A percentile compares a stretch with the other conserved stretches of the same genome.
Conservation (phyloP, 2,113 vertebrate genomes). For the Clarias macrocephalus region DNA sequence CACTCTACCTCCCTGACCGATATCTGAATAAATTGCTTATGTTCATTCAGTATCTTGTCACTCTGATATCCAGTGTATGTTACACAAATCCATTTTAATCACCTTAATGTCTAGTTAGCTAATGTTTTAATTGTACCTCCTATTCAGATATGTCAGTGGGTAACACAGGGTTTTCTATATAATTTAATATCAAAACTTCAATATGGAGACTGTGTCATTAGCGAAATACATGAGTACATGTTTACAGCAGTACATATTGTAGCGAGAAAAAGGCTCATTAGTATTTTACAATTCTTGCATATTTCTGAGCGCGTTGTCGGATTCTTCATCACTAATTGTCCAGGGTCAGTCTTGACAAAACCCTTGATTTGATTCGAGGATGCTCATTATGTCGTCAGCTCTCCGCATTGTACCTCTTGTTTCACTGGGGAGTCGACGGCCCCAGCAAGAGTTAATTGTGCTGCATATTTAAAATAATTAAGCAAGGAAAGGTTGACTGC, state of each 20-base stretch:
- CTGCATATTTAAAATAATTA: constrained; percentile 62
- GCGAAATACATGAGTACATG: background rate
- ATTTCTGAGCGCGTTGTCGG: background rate
- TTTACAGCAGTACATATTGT: background rate
- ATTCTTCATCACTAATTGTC: constrained; percentile 26
- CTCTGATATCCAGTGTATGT: background rate
- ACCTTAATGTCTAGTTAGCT: background rate
- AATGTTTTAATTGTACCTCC: background rate
- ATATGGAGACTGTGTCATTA: background rate
- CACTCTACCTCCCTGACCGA: background rate
- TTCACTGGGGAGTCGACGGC: constrained; percentile 55
- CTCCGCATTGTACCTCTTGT: constrained; percentile 59
- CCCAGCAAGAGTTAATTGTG: constrained; percentile 52
- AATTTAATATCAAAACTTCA: background rate
- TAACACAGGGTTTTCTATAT: background rate
- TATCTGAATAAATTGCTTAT: background rate
- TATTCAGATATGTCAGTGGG: background rate
- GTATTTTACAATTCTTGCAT: background rate
- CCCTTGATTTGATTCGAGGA: constrained; percentile 67
- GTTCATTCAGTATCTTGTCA: background rate
- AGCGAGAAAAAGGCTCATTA: background rate
- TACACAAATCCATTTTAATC: background rate
- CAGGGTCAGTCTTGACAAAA: constrained; percentile 59
- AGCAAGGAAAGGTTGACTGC: constrained; percentile 60
- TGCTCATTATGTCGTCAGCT: constrained; percentile 66